A percentile compares a stretch with the other conserved stretches of the same genome.
phyloP scores from a whole-genome alignment of 1,140 invertebrate genomes.

The Dinoponera quadriceps region DNA sequence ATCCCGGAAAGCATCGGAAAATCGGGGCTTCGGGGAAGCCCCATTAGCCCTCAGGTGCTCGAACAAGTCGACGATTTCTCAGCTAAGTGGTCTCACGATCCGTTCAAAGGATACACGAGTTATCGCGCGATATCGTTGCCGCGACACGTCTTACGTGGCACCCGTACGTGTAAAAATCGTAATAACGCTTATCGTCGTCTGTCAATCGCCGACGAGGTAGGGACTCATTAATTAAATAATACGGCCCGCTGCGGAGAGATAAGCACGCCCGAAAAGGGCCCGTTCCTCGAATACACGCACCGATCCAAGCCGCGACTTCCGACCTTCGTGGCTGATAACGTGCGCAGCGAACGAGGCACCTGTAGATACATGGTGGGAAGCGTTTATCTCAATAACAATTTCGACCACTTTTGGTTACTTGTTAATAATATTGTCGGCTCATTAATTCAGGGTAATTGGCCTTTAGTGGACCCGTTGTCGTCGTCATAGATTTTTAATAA shows the following conservation, averaged over 20 bases:
- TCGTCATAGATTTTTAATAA: too few species aligned
- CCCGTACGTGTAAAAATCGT: conserved; percentile 73
- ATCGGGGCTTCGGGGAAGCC: conserved; percentile 42
- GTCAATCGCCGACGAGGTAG: conserved; percentile 70
- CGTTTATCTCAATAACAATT: too few species aligned
- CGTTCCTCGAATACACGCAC: conserved; percentile 52
- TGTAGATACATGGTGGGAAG: too few species aligned
- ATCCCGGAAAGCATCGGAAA: conserved; percentile 67
- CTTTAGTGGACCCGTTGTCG: too few species aligned
- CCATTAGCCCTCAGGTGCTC: conserved; percentile 45
- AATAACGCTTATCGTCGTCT: conserved; percentile 74
- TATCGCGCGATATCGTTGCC: conserved; percentile 71
- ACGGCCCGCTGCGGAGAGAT: conserved; percentile 62
- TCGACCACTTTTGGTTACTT: too few species aligned
- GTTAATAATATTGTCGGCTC: too few species aligned
- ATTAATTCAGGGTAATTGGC: too few species aligned
- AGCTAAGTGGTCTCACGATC: conserved; percentile 70
- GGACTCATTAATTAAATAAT: conserved; percentile 81
- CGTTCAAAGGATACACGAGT: conserved; percentile 67
- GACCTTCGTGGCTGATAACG: conserved; percentile 24
- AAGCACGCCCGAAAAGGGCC: conserved; percentile 56
- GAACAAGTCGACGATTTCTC: conserved; percentile 68
- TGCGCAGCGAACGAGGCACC: background rate
- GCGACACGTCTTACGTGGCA: conserved; percentile 62
- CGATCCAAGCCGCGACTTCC: conserved; percentile 40